Conservation (phyloP, 2,113 vertebrate species). For the Dascyllus trimaculatus region DNA sequence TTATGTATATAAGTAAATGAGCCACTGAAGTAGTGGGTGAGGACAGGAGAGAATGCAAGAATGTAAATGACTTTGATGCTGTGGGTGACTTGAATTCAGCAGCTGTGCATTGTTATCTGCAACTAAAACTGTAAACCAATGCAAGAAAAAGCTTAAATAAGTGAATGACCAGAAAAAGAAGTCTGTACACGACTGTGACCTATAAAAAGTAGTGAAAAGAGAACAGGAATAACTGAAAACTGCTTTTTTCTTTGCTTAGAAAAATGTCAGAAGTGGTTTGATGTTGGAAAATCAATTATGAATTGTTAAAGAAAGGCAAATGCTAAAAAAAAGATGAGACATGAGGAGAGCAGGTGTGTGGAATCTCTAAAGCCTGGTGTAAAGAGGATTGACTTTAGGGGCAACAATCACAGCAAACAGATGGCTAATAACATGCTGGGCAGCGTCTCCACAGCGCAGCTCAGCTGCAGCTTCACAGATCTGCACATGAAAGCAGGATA, state of each 20-base stretch:
- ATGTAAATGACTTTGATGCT: too few relatives aligned
- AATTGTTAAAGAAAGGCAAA: background rate
- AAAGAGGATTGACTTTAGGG: conserved; percentile 54
- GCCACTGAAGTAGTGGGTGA: too few relatives aligned
- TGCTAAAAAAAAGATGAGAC: background rate
- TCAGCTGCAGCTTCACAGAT: background rate
- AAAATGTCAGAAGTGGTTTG: too few relatives aligned
- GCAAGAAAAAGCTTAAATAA: background rate
- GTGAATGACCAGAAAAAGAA: too few relatives aligned
- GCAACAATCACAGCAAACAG: conserved; percentile 47
- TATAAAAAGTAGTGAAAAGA: background rate
- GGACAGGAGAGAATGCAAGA: too few relatives aligned
- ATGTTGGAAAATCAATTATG: too few relatives aligned
- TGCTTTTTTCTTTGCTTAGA: too few relatives aligned
- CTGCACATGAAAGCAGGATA: conserved; percentile 2
- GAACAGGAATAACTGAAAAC: background rate
- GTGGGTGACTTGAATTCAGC: background rate
- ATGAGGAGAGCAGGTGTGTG: conserved; percentile 7
- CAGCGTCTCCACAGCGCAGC: background rate
- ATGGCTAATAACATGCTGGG: conserved; percentile 24
- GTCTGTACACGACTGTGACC: too few relatives aligned
- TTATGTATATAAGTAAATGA: too few relatives aligned
- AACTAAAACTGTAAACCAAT: background rate
- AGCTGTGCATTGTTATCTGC: background rate
- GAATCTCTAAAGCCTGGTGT: background rate